Percentiles rank a stretch among this genome's conserved stretches.
These are phyloP conservation scores for Clarias magur DNA, from an alignment of 2,113 vertebrate species.

Conservation along the genomic window DNA sequence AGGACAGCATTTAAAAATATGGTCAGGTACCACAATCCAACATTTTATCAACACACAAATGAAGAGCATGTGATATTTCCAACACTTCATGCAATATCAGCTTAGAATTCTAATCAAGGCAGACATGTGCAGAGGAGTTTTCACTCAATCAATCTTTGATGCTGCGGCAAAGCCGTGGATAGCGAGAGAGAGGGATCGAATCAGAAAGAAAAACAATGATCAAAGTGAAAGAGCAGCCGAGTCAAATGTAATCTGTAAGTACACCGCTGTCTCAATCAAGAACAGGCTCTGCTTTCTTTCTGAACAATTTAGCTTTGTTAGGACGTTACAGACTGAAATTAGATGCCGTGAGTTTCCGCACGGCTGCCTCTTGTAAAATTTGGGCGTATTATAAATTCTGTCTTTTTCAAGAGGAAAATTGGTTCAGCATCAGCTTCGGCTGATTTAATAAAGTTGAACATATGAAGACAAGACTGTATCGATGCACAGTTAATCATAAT, in stretches of 20 bases:
- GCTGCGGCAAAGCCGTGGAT: not conserved
- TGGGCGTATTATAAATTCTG: not conserved
- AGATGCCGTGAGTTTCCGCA: not conserved
- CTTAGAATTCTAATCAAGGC: constrained; percentile 60
- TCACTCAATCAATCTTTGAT: constrained; percentile 51
- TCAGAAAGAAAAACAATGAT: constrained; percentile 31
- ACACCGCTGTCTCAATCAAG: constrained; percentile 24
- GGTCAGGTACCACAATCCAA: constrained; percentile 65
- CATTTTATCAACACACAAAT: constrained; percentile 73
- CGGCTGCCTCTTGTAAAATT: not conserved
- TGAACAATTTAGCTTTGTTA: constrained; percentile 29
- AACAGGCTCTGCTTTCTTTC: constrained; percentile 19
- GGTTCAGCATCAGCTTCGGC: not conserved
- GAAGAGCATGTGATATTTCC: constrained; percentile 61
- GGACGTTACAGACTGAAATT: constrained; percentile 18
- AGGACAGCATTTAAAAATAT: constrained; percentile 65
- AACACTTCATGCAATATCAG: constrained; percentile 53
- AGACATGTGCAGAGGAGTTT: constrained; percentile 47
- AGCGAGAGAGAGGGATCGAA: constrained; percentile 23
- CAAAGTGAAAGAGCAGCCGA: constrained; percentile 21
- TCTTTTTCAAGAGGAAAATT: constrained; percentile 25
- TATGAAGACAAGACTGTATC: not conserved
- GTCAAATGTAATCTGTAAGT: constrained; percentile 43
- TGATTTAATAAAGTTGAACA: constrained; percentile 3
- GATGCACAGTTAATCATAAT: not conserved